Conservation (phyloP, 1,140 invertebrate species). For the Galleria mellonella region DNA sequence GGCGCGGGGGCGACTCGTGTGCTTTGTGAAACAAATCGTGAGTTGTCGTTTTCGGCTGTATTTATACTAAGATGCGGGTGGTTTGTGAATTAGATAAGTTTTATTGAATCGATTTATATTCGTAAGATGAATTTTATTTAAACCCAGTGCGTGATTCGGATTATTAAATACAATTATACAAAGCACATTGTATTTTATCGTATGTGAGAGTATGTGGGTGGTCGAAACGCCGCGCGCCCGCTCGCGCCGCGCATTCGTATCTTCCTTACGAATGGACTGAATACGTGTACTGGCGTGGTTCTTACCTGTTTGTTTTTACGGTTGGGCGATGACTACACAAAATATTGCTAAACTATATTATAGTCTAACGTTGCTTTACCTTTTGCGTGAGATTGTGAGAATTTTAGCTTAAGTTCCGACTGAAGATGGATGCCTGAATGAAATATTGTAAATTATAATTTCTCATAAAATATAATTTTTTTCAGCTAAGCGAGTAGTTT, state of each 20-base stretch:
- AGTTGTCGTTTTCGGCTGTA: too few relatives aligned
- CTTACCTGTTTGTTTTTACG: slow-evolving; percentile 59
- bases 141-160: background rate
- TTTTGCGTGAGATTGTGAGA: slow-evolving; percentile 75
- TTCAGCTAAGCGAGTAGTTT: slow-evolving; percentile 71
- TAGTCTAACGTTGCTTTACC: slow-evolving; percentile 76
- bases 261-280: slow-evolving; percentile 58
- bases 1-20: slow-evolving; percentile 2
- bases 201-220: slow-evolving; percentile 13
- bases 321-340: slow-evolving; percentile 66
- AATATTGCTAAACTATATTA: slow-evolving; percentile 75
- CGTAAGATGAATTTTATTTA: background rate
- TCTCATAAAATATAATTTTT: slow-evolving; percentile 77
- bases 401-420: slow-evolving; percentile 76
- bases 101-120: too few relatives aligned
- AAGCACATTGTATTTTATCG: slow-evolving; percentile 17
- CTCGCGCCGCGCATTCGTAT: slow-evolving; percentile 21
- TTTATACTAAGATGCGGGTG: too few relatives aligned
- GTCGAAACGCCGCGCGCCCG: slow-evolving; percentile 4
- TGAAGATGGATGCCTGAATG: slow-evolving; percentile 74
- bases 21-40: slow-evolving; percentile 4
- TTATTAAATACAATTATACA: slow-evolving; percentile 13
- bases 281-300: slow-evolving; percentile 52
- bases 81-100: too few relatives aligned
- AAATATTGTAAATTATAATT: slow-evolving; percentile 77